Conservation (phyloP, 2,797 vertebrate genomes). For the Sebastolobus altivelis region DNA sequence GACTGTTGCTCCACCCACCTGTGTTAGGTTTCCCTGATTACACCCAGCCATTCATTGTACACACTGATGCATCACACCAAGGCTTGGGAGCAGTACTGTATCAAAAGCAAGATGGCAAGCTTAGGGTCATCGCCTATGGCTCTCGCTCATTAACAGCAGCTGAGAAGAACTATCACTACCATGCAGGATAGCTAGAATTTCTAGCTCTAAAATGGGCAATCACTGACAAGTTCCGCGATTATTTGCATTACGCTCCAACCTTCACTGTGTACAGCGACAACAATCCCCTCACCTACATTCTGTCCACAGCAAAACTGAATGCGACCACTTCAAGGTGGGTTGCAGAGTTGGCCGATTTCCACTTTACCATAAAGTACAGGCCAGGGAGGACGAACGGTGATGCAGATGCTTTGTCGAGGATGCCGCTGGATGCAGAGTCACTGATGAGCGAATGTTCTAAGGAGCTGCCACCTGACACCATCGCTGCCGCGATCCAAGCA, state of each 20-base stretch:
- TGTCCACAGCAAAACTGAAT: background rate
- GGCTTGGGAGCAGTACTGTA: background rate
- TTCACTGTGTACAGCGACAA: slow-evolving; percentile 28
- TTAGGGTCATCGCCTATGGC: slow-evolving; percentile 17
- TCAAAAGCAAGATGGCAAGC: slow-evolving; percentile 2
- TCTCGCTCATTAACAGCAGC: slow-evolving; percentile 1
- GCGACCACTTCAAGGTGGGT: too few relatives aligned
- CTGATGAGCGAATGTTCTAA: slow-evolving; percentile 21
- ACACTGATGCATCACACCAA: slow-evolving; percentile 2
- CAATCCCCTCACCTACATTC: slow-evolving; percentile 10
- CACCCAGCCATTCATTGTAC: background rate
- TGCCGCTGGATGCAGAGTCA: slow-evolving; percentile 14
- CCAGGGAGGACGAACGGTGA: too few relatives aligned
- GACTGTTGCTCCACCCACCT: background rate
- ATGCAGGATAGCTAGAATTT: slow-evolving; percentile 18
- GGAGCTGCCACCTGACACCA: background rate
- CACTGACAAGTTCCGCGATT: background rate
- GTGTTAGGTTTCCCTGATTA: slow-evolving; percentile 16
- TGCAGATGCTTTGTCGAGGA: slow-evolving; percentile 16
- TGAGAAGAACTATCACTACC: slow-evolving; percentile 19
- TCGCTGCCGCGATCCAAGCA: background rate
- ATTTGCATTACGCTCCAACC: slow-evolving; percentile 4
- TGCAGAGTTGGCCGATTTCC: background rate
- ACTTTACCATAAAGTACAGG: slow-evolving; percentile 19
- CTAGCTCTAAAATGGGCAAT: background rate